Evolutionary conservation across 64 coral and sea anemone species (phyloP), one percentile per base, ranked within the genome.

Genomic region (Montipora sp.): DNA sequence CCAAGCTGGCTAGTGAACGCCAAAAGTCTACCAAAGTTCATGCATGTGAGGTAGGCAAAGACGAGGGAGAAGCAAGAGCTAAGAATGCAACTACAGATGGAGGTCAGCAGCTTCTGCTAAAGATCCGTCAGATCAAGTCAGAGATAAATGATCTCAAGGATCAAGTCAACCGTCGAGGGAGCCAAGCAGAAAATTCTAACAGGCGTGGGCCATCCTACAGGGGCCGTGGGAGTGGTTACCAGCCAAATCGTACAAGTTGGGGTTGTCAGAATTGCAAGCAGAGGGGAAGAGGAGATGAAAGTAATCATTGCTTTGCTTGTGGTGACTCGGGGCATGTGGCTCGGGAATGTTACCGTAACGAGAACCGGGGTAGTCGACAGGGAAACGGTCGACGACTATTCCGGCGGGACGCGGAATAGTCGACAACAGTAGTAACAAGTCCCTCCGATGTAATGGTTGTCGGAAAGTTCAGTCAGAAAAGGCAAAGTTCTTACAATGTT

Each of bases 331-430:
- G 90, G 36, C 90, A 91, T 7, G 18, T 91, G 22, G 82, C 22
- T 14, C 80, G 15, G 5, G 90, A 91, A 20, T 91, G 90, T 63
- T 61, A 15, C n/a, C 76, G 60, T 16, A 91, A 47, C 5, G 18
- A 47, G 61, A 57, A 44, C 18, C 14, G 48, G 59, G 15, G 48
- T n/a, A 44, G 89, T 75, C 89, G 67, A 61, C 89, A 74, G 92
- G 86, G 92, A 94, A 94, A 94, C 87, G 65, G 58, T 8, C 80
- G 19, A 61, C 84, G 78, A 79, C 92, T 88, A 94, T 89, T 83
- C 88, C 77, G 48, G 85, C 51, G 92, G 92, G 84, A 94, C 84
- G 77, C 83, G 66, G 88, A 87, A 59, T 94, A 87, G 92, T 80
- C 92, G 61, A 88, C 44, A 93, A 77, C 63, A 80, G 55, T 63